These are phyloP conservation scores for Leptinotarsa peninsularis DNA, from an alignment of 2,888 invertebrate genomes.

Conservation along the genomic window DNA sequence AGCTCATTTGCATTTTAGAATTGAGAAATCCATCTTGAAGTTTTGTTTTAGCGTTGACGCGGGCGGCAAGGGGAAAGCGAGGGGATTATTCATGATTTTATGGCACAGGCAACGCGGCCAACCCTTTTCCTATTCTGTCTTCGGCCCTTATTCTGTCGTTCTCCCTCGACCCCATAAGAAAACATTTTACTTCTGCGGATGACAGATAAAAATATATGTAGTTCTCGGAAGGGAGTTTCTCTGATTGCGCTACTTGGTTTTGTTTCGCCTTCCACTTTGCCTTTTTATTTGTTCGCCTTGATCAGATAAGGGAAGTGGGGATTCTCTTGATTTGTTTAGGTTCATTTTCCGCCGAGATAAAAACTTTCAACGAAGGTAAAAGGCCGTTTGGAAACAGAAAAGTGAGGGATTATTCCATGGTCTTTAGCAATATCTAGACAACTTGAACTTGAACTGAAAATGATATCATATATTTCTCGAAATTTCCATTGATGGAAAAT, in stretches of 20 bases:
- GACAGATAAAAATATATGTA: constrained; percentile 46
- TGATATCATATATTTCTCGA: too few species aligned
- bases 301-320: constrained; percentile 32
- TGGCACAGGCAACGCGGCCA: constrained; percentile 17
- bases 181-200: constrained; percentile 39
- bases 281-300: constrained; percentile 39
- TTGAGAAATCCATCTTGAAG: constrained; percentile 63
- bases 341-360: background rate
- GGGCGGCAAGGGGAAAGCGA: constrained; percentile 28
- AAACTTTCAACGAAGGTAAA: background rate
- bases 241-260: constrained; percentile 37
- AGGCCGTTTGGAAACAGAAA: background rate
- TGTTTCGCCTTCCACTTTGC: constrained; percentile 40
- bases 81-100: constrained; percentile 57
- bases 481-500: too few species aligned
- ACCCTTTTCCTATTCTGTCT: constrained; percentile 47
- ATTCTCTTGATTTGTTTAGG: constrained; percentile 20
- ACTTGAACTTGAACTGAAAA: background rate
- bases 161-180: constrained; percentile 29
- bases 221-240: constrained; percentile 18
- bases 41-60: constrained; percentile 57
- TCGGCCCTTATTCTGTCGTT: constrained; percentile 31
- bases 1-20: constrained; percentile 67
- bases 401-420: background rate
- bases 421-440: background rate